Percentiles rank a stretch among this genome's conserved stretches.
phyloP scores from a whole-genome alignment of 53 echinoderm and acorn worm species.

The Pentamera pediparva region DNA sequence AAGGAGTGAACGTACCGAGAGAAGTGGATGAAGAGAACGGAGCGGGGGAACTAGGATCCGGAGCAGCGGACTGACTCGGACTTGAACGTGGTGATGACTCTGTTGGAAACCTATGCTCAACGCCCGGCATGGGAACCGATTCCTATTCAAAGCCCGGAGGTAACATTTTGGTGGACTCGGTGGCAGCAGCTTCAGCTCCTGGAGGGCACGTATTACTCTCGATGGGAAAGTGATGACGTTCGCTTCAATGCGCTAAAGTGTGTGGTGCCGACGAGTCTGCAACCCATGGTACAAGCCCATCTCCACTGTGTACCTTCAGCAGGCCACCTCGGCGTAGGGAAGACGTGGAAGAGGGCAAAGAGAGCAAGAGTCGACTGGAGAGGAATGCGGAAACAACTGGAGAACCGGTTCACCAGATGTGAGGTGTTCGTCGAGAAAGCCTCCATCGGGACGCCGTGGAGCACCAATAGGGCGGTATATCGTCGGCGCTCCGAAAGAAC shows the following conservation, averaged over 20 bases:
- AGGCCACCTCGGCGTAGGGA: conserved; percentile 26
- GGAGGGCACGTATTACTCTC: conserved; percentile 3
- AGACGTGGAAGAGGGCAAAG: conserved; percentile 4
- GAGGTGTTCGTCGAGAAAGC: not conserved
- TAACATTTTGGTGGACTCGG: conserved; percentile 15
- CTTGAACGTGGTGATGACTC: not conserved
- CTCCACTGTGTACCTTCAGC: conserved; percentile 7
- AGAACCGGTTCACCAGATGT: not conserved
- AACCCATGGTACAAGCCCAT: not conserved
- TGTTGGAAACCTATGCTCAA: not conserved
- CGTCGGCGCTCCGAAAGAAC: conserved; percentile 11
- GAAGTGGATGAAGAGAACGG: too few species aligned
- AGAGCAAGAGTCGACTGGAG: not conserved
- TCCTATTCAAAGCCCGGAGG: not conserved
- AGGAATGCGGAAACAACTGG: not conserved
- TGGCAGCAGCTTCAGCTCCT: conserved; percentile 11
- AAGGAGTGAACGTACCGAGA: too few species aligned
- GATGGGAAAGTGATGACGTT: conserved; percentile 23
- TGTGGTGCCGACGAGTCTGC: conserved; percentile 15
- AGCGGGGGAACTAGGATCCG: too few species aligned
- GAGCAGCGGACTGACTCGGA: not conserved
- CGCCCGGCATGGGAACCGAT: conserved; percentile 18
- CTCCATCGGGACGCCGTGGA: not conserved
- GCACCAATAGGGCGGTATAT: not conserved
- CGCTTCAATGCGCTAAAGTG: not conserved